Conservation (phyloP, 1,140 invertebrate species). For the Muscidifurax raptorellus region DNA sequence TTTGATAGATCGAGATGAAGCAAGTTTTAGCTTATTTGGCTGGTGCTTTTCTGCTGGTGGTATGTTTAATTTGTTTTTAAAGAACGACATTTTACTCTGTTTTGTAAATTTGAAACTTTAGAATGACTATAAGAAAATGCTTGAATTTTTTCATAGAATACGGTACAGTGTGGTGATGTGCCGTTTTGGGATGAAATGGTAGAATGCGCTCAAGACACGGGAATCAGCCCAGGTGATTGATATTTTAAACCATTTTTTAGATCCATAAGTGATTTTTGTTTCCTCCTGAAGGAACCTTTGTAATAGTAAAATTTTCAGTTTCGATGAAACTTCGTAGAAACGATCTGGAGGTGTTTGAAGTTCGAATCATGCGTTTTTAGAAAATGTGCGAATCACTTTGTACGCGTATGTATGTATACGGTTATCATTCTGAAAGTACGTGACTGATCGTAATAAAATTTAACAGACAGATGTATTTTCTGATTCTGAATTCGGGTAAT, state of each 20-base stretch:
- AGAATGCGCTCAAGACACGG: background rate
- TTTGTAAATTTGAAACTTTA: background rate
- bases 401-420: too few species aligned
- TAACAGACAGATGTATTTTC: too few species aligned
- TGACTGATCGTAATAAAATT: too few species aligned
- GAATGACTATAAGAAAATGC: background rate
- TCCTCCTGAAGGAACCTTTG: too few species aligned
- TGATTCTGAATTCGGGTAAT: too few species aligned
- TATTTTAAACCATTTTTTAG: background rate
- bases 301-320: too few species aligned
- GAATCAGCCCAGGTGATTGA: slow-evolving; percentile 9
- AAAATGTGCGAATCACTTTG: too few species aligned
- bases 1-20: background rate
- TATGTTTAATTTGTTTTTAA: slow-evolving; percentile 15
- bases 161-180: background rate
- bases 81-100: background rate
- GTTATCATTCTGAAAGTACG: too few species aligned
- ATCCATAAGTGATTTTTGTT: too few species aligned
- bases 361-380: too few species aligned
- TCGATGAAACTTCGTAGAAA: too few species aligned
- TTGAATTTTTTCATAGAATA: background rate
- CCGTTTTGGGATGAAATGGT: background rate
- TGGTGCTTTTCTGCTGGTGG: background rate
- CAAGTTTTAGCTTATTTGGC: background rate
- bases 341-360: too few species aligned